Percentiles rank a stretch among this genome's conserved stretches.
These are phyloP conservation scores for Cheirogaleus major DNA, from an alignment of 2,797 vertebrate genomes.

Conservation along the genomic window DNA sequence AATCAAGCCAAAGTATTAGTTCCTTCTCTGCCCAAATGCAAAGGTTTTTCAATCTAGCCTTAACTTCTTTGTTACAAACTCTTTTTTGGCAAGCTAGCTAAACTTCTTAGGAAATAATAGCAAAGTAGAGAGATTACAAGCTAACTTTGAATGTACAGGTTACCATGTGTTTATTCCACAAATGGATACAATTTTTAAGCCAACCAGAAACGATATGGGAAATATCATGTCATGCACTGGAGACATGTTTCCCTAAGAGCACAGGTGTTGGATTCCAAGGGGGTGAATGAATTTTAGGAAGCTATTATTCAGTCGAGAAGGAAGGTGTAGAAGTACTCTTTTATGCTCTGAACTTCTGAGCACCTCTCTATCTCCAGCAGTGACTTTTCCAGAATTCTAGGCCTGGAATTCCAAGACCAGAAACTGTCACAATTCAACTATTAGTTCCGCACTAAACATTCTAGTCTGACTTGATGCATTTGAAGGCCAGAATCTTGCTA, in stretches of 20 bases:
- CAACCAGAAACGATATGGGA: neutral
- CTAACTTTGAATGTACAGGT: neutral
- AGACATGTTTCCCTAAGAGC: neutral
- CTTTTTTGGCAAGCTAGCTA: neutral
- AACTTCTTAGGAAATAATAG: neutral
- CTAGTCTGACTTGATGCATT: neutral
- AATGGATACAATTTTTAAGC: neutral
- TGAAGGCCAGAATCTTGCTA: neutral
- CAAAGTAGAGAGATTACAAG: neutral
- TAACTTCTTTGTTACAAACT: neutral
- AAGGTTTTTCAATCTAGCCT: neutral
- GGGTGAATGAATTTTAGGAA: neutral
- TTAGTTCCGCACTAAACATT: neutral
- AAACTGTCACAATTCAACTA: neutral
- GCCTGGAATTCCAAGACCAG: neutral
- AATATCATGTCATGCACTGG: neutral
- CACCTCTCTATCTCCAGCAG: neutral
- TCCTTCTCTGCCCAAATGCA: neutral
- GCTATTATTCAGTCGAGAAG: too few relatives aligned
- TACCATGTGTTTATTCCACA: neutral
- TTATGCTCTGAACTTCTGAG: neutral
- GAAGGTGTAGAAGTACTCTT: neutral
- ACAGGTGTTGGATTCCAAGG: neutral
- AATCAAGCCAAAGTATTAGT: neutral
- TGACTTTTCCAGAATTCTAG: neutral